These are phyloP conservation scores for Drosophila monieri DNA, from an alignment of 2,888 invertebrate genomes.

Conservation along the genomic window DNA sequence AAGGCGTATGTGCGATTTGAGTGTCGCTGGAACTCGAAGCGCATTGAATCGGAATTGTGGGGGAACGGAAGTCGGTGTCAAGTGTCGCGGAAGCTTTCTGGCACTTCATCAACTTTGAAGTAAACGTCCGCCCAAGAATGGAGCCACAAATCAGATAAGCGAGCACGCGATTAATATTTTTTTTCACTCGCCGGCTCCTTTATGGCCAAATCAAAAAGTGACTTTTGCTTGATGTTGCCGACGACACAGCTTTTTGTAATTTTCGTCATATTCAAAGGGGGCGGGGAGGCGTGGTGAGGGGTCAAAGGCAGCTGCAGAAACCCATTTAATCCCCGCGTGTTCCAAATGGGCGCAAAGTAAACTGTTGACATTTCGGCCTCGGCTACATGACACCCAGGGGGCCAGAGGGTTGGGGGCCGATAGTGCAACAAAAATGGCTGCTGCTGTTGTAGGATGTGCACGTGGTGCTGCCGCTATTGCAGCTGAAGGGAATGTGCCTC, in stretches of 20 bases:
- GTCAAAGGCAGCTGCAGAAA: conserved; percentile 63
- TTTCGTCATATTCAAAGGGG: conserved; percentile 56
- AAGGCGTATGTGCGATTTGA: conserved; percentile 61
- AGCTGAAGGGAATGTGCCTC: conserved; percentile 63
- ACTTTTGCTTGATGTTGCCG: conserved; percentile 65
- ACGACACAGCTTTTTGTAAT: conserved; percentile 59
- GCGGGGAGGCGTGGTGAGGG: conserved; percentile 19
- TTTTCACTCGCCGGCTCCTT: conserved; percentile 19
- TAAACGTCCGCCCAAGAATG: conserved; percentile 16
- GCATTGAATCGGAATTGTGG: conserved; percentile 65
- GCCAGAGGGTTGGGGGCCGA: neutral
- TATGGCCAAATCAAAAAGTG: conserved; percentile 43
- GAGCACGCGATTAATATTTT: conserved; percentile 49
- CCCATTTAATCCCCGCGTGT: conserved; percentile 76
- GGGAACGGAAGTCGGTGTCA: conserved; percentile 54
- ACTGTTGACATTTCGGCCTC: conserved; percentile 76
- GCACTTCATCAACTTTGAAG: conserved; percentile 69
- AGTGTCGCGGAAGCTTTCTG: conserved; percentile 73
- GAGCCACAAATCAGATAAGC: conserved; percentile 72
- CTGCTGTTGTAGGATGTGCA: conserved; percentile 51
- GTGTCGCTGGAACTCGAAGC: conserved; percentile 45
- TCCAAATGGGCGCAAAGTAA: conserved; percentile 75
- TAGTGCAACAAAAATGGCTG: conserved; percentile 51
- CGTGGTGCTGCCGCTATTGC: conserved; percentile 46
- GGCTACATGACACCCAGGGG: conserved; percentile 59